Evolutionary conservation across 2,113 vertebrate genomes (phyloP).

Genomic region (Ammodytes marinus): DNA sequence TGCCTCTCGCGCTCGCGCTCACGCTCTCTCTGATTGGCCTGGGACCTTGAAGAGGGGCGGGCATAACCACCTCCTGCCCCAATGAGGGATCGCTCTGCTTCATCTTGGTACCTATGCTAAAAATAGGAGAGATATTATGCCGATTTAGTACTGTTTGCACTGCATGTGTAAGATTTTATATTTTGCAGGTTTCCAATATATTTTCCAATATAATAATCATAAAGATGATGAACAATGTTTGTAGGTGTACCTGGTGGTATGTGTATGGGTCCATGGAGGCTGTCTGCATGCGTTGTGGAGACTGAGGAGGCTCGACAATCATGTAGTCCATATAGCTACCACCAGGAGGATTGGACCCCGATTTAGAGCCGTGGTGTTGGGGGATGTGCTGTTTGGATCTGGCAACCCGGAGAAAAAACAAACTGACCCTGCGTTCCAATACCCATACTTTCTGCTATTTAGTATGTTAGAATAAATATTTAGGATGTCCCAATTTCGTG

Average conservation of each 20-base stretch:
- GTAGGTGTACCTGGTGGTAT: slow-evolving; percentile 88
- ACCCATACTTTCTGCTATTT: too few relatives aligned
- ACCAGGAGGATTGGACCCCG: slow-evolving; percentile 71
- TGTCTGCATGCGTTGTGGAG: slow-evolving; percentile 84
- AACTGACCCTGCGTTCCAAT: too few relatives aligned
- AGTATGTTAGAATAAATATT: too few relatives aligned
- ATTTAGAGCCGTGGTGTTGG: slow-evolving; percentile 71
- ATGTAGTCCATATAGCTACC: slow-evolving; percentile 92
- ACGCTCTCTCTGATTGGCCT: slow-evolving; percentile 78
- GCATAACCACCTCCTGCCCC: slow-evolving; percentile 72
- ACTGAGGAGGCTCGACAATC: slow-evolving; percentile 86
- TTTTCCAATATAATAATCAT: background rate
- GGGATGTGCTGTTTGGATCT: slow-evolving; percentile 73
- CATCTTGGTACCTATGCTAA: slow-evolving; percentile 90
- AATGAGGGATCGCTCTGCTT: slow-evolving; percentile 79
- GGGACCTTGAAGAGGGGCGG: slow-evolving; percentile 83
- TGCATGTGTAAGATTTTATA: background rate
- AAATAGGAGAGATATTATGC: slow-evolving; percentile 3
- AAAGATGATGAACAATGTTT: background rate
- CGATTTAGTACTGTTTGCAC: background rate
- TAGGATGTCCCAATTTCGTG: too few relatives aligned
- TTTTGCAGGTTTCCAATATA: background rate
- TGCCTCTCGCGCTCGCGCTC: slow-evolving; percentile 86
- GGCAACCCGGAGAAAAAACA: slow-evolving; percentile 22
- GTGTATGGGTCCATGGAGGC: slow-evolving; percentile 89